Percentiles rank a stretch among this genome's conserved stretches.
These are phyloP conservation scores for Suncus etruscus DNA, from an alignment of 2,113 vertebrate species.

Conservation along the genomic window DNA sequence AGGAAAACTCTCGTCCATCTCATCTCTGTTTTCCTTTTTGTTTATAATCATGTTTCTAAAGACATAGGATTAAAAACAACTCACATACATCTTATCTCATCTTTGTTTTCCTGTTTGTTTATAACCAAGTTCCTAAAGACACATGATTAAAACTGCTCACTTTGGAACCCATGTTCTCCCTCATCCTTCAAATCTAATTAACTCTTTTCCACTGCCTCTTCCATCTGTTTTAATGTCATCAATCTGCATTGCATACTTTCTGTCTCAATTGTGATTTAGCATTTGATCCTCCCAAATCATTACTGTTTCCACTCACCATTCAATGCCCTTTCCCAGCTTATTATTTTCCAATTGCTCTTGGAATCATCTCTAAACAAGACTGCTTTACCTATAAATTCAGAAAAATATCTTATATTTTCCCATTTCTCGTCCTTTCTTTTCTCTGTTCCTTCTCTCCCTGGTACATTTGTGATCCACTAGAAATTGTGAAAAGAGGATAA, in stretches of 20 bases:
- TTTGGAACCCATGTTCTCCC: not conserved
- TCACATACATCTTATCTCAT: not conserved
- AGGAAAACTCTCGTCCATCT: not conserved
- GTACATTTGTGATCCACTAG: not conserved
- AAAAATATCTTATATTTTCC: conserved; percentile 4
- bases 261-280: not conserved
- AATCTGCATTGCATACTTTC: not conserved
- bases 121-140: not conserved
- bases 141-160: not conserved
- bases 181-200: not conserved
- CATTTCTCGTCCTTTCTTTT: not conserved
- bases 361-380: not conserved
- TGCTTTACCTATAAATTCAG: not conserved
- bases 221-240: not conserved
- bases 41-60: too few species aligned
- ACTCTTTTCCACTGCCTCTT: not conserved
- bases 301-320: not conserved
- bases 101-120: not conserved
- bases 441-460: not conserved
- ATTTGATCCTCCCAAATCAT: not conserved
- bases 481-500: not conserved
- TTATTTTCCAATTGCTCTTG: not conserved
- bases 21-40: not conserved
- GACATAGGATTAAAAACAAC: too few species aligned
- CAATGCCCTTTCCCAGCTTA: not conserved